phyloP scores from a whole-genome alignment of 2,113 vertebrate genomes.

The Alexandromys fortis region DNA sequence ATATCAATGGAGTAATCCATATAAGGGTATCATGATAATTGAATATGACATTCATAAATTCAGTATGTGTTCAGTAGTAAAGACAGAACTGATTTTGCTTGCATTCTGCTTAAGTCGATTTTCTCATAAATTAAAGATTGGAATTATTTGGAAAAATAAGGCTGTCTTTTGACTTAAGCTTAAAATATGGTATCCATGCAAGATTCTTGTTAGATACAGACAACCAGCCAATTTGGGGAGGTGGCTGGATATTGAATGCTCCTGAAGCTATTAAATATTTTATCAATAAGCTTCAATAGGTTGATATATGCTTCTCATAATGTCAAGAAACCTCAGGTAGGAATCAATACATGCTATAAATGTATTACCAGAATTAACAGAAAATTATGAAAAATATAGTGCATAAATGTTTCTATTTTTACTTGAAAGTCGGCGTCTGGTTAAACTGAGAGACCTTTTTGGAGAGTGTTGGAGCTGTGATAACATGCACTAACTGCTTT shows the following conservation, averaged over 20 bases:
- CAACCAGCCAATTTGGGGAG: slow-evolving; percentile 46
- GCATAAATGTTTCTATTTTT: neutral
- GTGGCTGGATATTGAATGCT: slow-evolving; percentile 65
- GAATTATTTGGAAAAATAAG: slow-evolving; percentile 37
- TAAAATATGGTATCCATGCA: slow-evolving; percentile 18
- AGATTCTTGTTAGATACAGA: slow-evolving; percentile 45
- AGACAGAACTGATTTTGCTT: slow-evolving; percentile 19
- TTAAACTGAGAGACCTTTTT: slow-evolving; percentile 52
- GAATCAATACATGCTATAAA: neutral
- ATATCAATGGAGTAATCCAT: slow-evolving; percentile 5
- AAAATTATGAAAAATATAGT: slow-evolving; percentile 45
- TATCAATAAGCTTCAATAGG: slow-evolving; percentile 16
- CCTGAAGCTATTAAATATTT: slow-evolving; percentile 63
- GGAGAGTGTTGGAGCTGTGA: slow-evolving; percentile 17
- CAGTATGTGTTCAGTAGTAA: slow-evolving; percentile 15
- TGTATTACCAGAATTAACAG: slow-evolving; percentile 3
- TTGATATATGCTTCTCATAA: neutral
- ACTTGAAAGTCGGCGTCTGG: slow-evolving; percentile 49
- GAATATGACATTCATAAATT: slow-evolving; percentile 30
- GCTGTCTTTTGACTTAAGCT: slow-evolving; percentile 24
- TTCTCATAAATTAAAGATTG: slow-evolving; percentile 45
- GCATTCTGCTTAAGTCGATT: slow-evolving; percentile 50
- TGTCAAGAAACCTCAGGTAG: slow-evolving; percentile 27
- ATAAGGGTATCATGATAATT: neutral
- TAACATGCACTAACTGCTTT: slow-evolving; percentile 48